Evolutionary conservation across 2,113 vertebrate species (phyloP).

Genomic region (Tringa solitaria): DNA sequence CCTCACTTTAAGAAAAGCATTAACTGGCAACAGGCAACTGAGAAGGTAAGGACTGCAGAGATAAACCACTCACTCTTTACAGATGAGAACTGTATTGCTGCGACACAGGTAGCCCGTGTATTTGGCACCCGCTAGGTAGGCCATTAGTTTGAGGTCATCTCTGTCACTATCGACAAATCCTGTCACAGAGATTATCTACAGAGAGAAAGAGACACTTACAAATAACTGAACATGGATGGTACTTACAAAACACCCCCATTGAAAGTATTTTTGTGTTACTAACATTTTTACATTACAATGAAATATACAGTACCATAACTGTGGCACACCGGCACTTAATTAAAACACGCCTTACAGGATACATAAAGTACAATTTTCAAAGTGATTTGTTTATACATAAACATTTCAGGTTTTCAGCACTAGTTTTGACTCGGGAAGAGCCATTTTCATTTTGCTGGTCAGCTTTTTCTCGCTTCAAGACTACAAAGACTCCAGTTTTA

Average conservation of each 20-base stretch:
- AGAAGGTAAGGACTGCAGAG: rapidly evolving
- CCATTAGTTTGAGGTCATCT: slow-evolving; percentile 96
- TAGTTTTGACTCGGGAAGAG: not conserved
- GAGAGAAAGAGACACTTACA: not conserved
- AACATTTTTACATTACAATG: not conserved
- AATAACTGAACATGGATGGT: not conserved
- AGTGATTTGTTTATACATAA: not conserved
- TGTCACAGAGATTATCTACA: slow-evolving; percentile 93
- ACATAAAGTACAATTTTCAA: not conserved
- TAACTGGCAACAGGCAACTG: not conserved
- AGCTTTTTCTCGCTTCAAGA: not conserved
- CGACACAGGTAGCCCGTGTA: slow-evolving; percentile 96
- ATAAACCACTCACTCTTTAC: slow-evolving; percentile 86
- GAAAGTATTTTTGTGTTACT: not conserved
- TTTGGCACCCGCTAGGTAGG: slow-evolving; percentile 89
- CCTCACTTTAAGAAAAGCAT: not conserved
- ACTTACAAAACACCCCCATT: not conserved
- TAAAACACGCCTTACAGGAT: not conserved
- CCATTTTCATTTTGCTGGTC: not conserved
- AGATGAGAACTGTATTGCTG: slow-evolving; percentile 96
- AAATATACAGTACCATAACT: not conserved
- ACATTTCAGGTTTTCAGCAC: not conserved
- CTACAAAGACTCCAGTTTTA: not conserved
- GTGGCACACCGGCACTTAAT: not conserved
- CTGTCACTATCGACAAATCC: slow-evolving; percentile 94